Percentiles rank a stretch among this genome's conserved stretches.
Evolutionary conservation across 2,888 invertebrate genomes (phyloP).

Genomic region (Galerucella calmariensis): DNA sequence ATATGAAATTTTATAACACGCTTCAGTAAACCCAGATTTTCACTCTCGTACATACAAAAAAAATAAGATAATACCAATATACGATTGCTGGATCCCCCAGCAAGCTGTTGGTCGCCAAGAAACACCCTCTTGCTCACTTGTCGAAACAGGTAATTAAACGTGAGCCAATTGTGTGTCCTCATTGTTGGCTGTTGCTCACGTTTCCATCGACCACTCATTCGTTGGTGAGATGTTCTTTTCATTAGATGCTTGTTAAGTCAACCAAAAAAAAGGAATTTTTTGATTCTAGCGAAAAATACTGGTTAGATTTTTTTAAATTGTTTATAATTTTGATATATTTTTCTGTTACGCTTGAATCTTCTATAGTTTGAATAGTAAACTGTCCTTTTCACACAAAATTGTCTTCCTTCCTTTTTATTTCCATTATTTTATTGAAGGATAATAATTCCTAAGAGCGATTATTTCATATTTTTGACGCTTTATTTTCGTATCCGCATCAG

Average conservation of each 20-base stretch:
- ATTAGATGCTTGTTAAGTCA: not conserved
- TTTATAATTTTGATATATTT: too few species aligned
- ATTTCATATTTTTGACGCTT: slow-evolving; percentile 15
- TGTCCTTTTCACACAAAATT: not conserved
- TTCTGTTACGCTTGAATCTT: too few species aligned
- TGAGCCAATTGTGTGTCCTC: slow-evolving; percentile 46
- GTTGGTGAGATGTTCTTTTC: slow-evolving; percentile 23
- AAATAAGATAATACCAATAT: slow-evolving; percentile 8
- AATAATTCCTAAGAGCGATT: not conserved
- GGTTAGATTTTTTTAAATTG: too few species aligned
- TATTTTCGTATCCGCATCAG: slow-evolving; percentile 21
- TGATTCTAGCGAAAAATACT: too few species aligned
- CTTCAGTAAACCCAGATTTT: not conserved
- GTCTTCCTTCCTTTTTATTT: not conserved
- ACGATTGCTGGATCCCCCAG: not conserved
- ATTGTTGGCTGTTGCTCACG: slow-evolving; percentile 44
- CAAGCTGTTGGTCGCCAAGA: slow-evolving; percentile 46
- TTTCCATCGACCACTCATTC: slow-evolving; percentile 14
- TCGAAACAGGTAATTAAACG: slow-evolving; percentile 50
- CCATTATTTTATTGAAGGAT: not conserved
- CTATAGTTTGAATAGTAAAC: not conserved
- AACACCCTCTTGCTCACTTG: slow-evolving; percentile 46
- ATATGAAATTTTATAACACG: not conserved
- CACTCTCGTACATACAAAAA: not conserved
- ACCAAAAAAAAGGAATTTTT: not conserved